These are phyloP conservation scores for Drosophila siamana DNA, from an alignment of 2,888 invertebrate species.

Conservation along the genomic window DNA sequence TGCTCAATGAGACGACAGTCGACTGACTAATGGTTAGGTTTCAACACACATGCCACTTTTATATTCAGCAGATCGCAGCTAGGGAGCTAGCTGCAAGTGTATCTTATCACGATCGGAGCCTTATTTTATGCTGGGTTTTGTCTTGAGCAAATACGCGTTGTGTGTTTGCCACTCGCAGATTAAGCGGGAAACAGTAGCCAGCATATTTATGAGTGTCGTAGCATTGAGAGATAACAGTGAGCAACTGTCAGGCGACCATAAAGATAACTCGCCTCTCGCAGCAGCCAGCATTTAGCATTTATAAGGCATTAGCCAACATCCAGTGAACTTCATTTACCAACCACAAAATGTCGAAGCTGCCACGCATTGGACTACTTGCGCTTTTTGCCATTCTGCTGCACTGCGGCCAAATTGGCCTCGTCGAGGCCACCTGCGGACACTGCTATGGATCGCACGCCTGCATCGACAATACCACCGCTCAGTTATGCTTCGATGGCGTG, in stretches of 20 bases:
- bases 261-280: slow-evolving; percentile 48
- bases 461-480: slow-evolving; percentile 48
- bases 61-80: slow-evolving; percentile 36
- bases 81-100: not conserved
- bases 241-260: slow-evolving; percentile 30
- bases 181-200: slow-evolving; percentile 44
- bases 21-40: slow-evolving; percentile 43
- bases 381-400: slow-evolving; percentile 39
- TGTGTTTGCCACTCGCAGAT: slow-evolving; percentile 25
- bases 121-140: slow-evolving; percentile 46
- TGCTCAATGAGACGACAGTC: slow-evolving; percentile 9
- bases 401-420: slow-evolving; percentile 8
- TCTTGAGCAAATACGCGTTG: slow-evolving; percentile 13
- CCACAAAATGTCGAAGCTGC: slow-evolving; percentile 48
- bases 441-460: slow-evolving; percentile 73
- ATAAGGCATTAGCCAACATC: slow-evolving; percentile 50
- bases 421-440: slow-evolving; percentile 63
- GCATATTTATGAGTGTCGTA: slow-evolving; percentile 49
- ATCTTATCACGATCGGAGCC: slow-evolving; percentile 19
- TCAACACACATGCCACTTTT: slow-evolving; percentile 45
- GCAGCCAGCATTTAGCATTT: slow-evolving; percentile 62
- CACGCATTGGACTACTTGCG: slow-evolving; percentile 26
- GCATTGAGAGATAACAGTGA: slow-evolving; percentile 68
- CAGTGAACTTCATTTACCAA: slow-evolving; percentile 45
- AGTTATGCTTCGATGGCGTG: slow-evolving; percentile 55